Base-by-base conservation (phyloP, 1,140 invertebrate genomes). In the Bombus polaris region DNA sequence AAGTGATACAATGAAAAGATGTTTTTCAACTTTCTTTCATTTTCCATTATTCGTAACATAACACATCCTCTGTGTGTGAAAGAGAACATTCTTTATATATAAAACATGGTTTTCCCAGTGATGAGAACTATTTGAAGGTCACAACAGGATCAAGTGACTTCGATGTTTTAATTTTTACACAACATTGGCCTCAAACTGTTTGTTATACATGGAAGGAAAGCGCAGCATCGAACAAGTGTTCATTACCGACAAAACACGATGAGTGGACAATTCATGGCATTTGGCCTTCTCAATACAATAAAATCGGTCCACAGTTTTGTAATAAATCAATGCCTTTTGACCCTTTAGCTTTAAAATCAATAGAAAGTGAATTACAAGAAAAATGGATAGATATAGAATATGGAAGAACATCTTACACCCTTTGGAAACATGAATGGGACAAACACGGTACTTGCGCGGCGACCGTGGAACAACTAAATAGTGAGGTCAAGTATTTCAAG, bases 391-490 rank as follows among this genome's bases (percentile, higher is more conserved):
- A 98, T 89, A 95, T 98, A 81, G 96, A 97, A 92, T 96, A 96
- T 86, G 95, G 96, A 92, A 96, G 95, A 3, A 94, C 95, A 59
- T 91, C 94, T 22, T 96, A 96, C 89, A 95, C 96, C 13, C 95
- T 98, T 13, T 98, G 98, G 98, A 95, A 96, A 85, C 97, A 98
- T 85, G 98, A 98, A 93, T 98, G 98, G 98, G 93, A 95, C 2
- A 98, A 98, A 92, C 98, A 98, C 93, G 98, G 98, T 0, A 98
- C 98, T 1, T 98, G 98, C 92, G 97, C 97, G 28, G 95, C 96
- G 1, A 89, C 92, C 13, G 85, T 98, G 4, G 93, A 96, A n/a
- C 71, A 90, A 13, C 92, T 98, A 2, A 96, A 97, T 88, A 96
- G 95, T 12, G 97, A 98, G 91, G 90, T 96, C 0, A 97, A 98